Percentiles rank a stretch among this genome's conserved stretches.
Evolutionary conservation across 2,113 vertebrate genomes (phyloP).

Genomic region (Rhegmatorhina hoffmannsi): DNA sequence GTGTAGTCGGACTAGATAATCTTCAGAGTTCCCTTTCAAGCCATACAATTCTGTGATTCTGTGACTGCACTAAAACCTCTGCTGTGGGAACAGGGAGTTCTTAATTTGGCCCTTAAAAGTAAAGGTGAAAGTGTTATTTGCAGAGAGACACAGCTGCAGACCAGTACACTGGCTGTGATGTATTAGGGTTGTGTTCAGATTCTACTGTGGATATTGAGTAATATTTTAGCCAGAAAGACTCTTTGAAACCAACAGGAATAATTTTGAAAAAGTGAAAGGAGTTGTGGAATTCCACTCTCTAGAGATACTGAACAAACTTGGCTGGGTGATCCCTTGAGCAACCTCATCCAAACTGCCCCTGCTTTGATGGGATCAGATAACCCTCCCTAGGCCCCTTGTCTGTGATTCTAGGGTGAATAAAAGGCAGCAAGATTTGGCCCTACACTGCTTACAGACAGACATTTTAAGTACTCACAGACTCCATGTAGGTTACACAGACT

Average conservation of each 20-base stretch:
- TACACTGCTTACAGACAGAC: background rate
- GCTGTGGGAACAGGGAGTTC: background rate
- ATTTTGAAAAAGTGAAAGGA: background rate
- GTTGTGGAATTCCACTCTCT: background rate
- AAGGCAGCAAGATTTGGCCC: background rate
- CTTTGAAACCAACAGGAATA: background rate
- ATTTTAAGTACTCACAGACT: background rate
- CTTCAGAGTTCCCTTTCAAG: background rate
- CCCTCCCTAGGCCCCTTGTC: background rate
- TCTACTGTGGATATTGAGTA: background rate
- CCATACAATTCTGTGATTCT: background rate
- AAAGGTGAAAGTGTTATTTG: background rate
- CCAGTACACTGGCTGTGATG: background rate
- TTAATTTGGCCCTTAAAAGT: background rate
- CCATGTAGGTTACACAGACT: background rate
- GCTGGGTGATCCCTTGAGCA: background rate
- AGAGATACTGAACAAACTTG: background rate
- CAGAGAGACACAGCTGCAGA: background rate
- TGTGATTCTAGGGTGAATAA: background rate
- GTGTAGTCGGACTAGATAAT: background rate
- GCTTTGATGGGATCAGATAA: background rate
- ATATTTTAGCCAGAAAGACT: background rate
- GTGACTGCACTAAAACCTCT: background rate
- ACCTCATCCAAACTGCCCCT: background rate
- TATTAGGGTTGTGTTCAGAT: background rate